A percentile compares a stretch with the other conserved stretches of the same genome.
Evolutionary conservation across 2,113 vertebrate genomes (phyloP).

Genomic region (Poeciliopsis prolifica): DNA sequence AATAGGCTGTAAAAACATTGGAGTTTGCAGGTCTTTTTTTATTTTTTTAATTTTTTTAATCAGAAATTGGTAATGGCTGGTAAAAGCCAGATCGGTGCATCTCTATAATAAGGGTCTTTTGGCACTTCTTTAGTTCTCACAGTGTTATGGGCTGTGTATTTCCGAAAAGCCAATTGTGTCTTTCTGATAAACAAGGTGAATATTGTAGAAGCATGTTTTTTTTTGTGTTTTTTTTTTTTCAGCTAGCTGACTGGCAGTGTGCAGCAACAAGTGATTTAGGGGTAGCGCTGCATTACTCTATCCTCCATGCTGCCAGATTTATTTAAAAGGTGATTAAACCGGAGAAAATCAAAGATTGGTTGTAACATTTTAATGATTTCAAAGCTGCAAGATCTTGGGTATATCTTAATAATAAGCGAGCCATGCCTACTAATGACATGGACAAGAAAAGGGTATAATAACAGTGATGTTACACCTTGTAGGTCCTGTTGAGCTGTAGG

Average conservation of each 20-base stretch:
- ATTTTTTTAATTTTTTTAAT: no score
- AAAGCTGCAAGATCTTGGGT: background rate
- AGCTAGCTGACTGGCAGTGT: background rate
- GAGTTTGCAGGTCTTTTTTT: background rate
- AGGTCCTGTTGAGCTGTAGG: constrained; percentile 34
- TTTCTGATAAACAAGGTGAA: background rate
- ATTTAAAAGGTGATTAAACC: background rate
- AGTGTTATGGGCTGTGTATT: background rate
- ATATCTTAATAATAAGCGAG: no score
- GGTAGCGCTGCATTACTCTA: background rate
- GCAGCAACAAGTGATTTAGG: background rate
- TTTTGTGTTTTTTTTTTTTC: background rate
- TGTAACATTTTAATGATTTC: background rate
- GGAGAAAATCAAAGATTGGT: background rate
- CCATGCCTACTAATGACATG: background rate
- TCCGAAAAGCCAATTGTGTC: background rate
- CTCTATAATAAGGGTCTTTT: background rate
- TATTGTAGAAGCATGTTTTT: background rate
- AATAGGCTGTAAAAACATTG: background rate
- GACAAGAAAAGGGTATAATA: constrained; percentile 11
- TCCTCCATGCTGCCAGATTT: background rate
- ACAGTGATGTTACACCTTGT: constrained; percentile 26
- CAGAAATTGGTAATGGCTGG: background rate
- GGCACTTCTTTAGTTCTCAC: background rate
- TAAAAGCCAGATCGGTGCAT: background rate